Percentiles rank a stretch among this genome's conserved stretches.
phyloP scores from a whole-genome alignment of 2,113 vertebrate species.

The Cinclus cinclus region DNA sequence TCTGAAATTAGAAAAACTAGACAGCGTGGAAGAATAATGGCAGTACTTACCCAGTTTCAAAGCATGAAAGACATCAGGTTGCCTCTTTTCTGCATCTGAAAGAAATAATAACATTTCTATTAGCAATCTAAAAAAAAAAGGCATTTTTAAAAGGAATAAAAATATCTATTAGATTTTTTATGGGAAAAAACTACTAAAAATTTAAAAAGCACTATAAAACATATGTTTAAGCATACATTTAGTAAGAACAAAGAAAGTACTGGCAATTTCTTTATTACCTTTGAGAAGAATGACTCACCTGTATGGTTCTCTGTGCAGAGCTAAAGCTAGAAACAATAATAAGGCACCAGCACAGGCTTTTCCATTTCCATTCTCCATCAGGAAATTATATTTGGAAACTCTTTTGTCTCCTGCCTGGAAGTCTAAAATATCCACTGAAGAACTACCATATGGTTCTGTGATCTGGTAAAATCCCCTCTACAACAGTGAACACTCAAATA shows the following conservation, averaged over 20 bases:
- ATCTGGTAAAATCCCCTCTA: not conserved
- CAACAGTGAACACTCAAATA: not conserved
- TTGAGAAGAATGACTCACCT: not conserved
- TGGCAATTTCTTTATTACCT: not conserved
- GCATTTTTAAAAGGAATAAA: not conserved
- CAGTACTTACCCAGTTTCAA: slow-evolving; percentile 87
- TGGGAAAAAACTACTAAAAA: not conserved
- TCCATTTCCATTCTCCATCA: not conserved
- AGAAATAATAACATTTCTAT: slow-evolving; percentile 40
- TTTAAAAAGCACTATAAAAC: not conserved
- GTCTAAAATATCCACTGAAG: not conserved
- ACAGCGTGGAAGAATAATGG: not conserved
- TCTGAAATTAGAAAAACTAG: not conserved
- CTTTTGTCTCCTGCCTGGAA: not conserved
- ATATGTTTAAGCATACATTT: not conserved
- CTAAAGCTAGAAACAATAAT: not conserved
- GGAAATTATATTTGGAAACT: not conserved
- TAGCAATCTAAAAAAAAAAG: not conserved
- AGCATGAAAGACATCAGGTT: slow-evolving; percentile 92
- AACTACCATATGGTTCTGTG: not conserved
- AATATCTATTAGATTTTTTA: not conserved
- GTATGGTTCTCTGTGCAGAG: not conserved
- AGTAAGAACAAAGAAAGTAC: not conserved
- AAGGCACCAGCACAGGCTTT: not conserved
- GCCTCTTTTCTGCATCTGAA: slow-evolving; percentile 89